Base-by-base conservation (phyloP, 2,797 vertebrate species). In the Hoplostethus atlanticus region DNA sequence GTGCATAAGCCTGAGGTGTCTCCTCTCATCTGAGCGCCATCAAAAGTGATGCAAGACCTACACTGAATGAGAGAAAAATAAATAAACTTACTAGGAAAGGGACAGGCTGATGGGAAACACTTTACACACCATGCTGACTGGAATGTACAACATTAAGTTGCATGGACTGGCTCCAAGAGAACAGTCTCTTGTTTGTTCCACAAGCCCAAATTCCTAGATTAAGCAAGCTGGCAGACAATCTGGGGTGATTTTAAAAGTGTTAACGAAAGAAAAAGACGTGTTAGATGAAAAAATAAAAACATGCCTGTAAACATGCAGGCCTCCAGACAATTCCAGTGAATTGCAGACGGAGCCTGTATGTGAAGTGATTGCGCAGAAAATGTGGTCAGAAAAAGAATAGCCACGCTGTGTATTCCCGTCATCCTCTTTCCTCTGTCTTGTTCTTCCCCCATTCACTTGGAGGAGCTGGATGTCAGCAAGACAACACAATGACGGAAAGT, bases 401-500 rank as follows among this genome's bases (percentile, higher is more conserved):
- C 92, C n/a, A n/a, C n/a, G n/a, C 60, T 6, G 16, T 68, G 55
- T 25, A 21, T 38, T 68, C 77, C 52, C 71, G 69, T 70, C 53
- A 71, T 64, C 61, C 64, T 79, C 65, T 69, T 77, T 51, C 73
- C 46, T 74, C 51, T 42, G 61, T 64, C 65, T 74, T 60, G 52
- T 75, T 67, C 79, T 93, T 89, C 90, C 84, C 88, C 86, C 86
- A 8, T 75, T 90, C 80, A 74, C 74, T 73, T 83, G 59, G 87
- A 68, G 90, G 83, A 89, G 91, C 77, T 76, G 79, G 86, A 83
- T 84, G 87, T 87, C 89, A 94, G 92, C 92, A 94, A 93, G 90
- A 94, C 77, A 71, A 87, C 81, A 94, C 92, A 93, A 94, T 93
- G 86, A 86, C 77, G 81, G 91, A 93, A 91, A 93, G 89, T 69